A percentile compares a stretch with the other conserved stretches of the same genome.
Conservation (phyloP, 2,888 invertebrate species). For the Epirrhoe alternata region DNA sequence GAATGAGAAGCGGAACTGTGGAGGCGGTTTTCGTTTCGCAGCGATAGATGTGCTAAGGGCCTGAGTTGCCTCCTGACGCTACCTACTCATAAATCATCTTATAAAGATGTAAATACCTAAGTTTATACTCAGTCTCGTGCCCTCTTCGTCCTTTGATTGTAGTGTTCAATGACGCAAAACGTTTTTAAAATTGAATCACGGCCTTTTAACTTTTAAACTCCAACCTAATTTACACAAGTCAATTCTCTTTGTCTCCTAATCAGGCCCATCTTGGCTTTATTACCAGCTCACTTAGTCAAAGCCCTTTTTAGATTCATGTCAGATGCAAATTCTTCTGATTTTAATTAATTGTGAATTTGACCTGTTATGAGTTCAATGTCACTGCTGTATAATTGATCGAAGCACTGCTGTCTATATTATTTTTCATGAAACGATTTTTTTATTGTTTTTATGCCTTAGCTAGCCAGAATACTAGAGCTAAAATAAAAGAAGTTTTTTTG, state of each 20-base stretch:
- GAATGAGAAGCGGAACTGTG: no score
- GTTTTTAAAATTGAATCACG: neutral
- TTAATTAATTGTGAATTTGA: neutral
- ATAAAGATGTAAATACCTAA: no score
- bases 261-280: neutral
- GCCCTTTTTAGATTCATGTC: slow-evolving; percentile 2
- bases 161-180: neutral
- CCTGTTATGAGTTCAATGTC: neutral
- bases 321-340: neutral
- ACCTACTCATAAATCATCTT: no score
- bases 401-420: no score
- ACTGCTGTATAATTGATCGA: neutral
- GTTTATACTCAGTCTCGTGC: no score
- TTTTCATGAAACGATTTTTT: no score
- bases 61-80: no score
- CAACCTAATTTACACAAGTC: neutral
- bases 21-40: no score
- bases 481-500: no score
- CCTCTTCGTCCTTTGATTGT: neutral
- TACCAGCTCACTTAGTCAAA: neutral
- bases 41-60: no score
- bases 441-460: no score
- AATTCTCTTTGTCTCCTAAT: neutral
- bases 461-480: no score
- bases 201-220: neutral